Conservation (phyloP, 2,888 invertebrate genomes). For the Melitaea athalia region DNA sequence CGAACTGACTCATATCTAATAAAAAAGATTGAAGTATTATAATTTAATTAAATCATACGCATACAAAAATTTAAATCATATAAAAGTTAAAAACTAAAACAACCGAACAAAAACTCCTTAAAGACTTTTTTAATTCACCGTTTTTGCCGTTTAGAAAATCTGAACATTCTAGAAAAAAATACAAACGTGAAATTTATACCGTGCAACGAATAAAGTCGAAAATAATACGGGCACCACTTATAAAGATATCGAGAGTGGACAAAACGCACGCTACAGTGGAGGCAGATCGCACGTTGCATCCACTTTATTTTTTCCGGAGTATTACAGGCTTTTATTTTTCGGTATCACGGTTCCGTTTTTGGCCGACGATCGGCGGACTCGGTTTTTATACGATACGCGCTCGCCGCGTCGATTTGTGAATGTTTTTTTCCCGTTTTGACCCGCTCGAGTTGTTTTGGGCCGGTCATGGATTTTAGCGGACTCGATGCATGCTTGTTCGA, state of each 20-base stretch:
- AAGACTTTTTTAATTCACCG: constrained; percentile 6
- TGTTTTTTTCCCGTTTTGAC: constrained; percentile 70
- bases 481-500: constrained; percentile 72
- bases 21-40: constrained; percentile 25
- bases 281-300: constrained; percentile 52
- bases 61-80: neutral
- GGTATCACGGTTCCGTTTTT: constrained; percentile 81
- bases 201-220: constrained; percentile 37
- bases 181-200: constrained; percentile 29
- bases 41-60: neutral
- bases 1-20: constrained; percentile 93
- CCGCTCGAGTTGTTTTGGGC: constrained; percentile 79
- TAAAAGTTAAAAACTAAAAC: neutral
- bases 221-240: constrained; percentile 52
- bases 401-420: constrained; percentile 71
- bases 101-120: neutral
- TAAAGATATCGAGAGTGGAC: constrained; percentile 65
- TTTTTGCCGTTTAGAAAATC: constrained; percentile 14
- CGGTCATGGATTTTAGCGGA: constrained; percentile 69
- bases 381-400: constrained; percentile 77
- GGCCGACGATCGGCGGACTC: constrained; percentile 75
- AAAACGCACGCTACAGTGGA: constrained; percentile 49
- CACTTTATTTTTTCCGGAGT: constrained; percentile 75
- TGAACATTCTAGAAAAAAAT: constrained; percentile 28
- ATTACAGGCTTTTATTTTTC: constrained; percentile 79